Base-by-base conservation (phyloP, 2,888 invertebrate species). In the Nesidiocoris tenuis region DNA sequence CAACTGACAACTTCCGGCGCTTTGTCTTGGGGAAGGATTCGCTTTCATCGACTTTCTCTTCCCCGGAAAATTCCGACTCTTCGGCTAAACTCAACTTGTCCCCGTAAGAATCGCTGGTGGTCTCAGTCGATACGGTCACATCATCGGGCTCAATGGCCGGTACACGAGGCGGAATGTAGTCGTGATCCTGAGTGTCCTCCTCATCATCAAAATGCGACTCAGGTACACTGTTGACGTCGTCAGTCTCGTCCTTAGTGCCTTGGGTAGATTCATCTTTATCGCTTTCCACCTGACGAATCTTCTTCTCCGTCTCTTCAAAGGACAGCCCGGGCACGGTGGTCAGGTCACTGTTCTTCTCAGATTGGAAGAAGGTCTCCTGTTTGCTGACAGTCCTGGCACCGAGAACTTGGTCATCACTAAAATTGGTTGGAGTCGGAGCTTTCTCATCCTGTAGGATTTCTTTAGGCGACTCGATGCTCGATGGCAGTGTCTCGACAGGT, bases 51-150 rank as follows among this genome's bases (percentile, higher is more conserved):
- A 12, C 12, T 12, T 39, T 39, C 39, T 39, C 39, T 39, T 39
- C 39, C 5, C 39, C 39, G 12, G 39, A 39, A 39, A 39, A 7
- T 12, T 39, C 39, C 3, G 39, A 39, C 39, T 70, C 70, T 1
- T 70, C 70, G 18, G 25, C 70, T 22, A 21, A 16, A 19, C 16
- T 22, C 17, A 59, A 23, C 16, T 70, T 70, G n/a, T 70, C 70
- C 1, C 54, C 59, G 24, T 23, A 56, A 7, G 70, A 70, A 23
- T 70, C 70, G 23, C 70, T 70, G 1, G 70, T 70, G 54, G 57
- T 70, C 21, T 70, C 70, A 2, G 70, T 70, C 1, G 57, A 56
- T 16, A 59, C 59, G 12, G 70, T 59, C 25, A 56, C 25, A 12
- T 39, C 39, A 7, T 39, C 39, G 12, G 39, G 39, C 39, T 39